A percentile compares a stretch with the other conserved stretches of the same genome.
These are phyloP conservation scores for Caenorhabditis angaria DNA, from an alignment of 2,888 invertebrate species.

Conservation along the genomic window DNA sequence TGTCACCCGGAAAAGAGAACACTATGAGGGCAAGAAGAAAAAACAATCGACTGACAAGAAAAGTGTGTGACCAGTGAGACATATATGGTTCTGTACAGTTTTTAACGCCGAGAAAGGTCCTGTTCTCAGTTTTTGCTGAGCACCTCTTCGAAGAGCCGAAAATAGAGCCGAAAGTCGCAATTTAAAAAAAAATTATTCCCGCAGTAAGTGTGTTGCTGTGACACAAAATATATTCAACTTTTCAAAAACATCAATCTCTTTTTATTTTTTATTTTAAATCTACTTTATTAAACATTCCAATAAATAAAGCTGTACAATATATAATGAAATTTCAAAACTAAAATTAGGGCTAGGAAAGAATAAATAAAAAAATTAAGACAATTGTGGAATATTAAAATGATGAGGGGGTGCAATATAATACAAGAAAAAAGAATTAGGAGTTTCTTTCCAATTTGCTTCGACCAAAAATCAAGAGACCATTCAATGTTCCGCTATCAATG, in stretches of 20 bases:
- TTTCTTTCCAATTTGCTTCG: slow-evolving; percentile 82
- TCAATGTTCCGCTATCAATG: slow-evolving; percentile 94
- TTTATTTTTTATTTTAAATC: too few relatives aligned
- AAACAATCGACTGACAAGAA: too few relatives aligned
- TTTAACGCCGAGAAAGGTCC: too few relatives aligned
- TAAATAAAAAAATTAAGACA: neutral
- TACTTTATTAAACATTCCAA: neutral
- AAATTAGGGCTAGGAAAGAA: neutral
- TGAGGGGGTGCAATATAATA: neutral
- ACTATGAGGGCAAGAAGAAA: too few relatives aligned
- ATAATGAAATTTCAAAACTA: neutral
- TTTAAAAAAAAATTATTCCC: too few relatives aligned
- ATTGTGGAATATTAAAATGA: neutral
- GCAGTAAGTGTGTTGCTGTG: slow-evolving; percentile 41
- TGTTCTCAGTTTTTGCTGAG: too few relatives aligned
- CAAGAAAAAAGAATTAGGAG: slow-evolving; percentile 15
- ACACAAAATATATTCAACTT: too few relatives aligned
- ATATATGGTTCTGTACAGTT: too few relatives aligned
- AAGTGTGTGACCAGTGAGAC: too few relatives aligned
- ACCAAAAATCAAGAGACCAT: slow-evolving; percentile 96
- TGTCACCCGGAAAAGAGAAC: too few relatives aligned
- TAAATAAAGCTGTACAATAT: slow-evolving; percentile 4
- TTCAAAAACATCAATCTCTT: neutral
- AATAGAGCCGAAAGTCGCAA: too few relatives aligned
- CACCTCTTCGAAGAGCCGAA: too few relatives aligned